phyloP scores from a whole-genome alignment of 1,140 invertebrate genomes.

The Calliopsis andreniformis region DNA sequence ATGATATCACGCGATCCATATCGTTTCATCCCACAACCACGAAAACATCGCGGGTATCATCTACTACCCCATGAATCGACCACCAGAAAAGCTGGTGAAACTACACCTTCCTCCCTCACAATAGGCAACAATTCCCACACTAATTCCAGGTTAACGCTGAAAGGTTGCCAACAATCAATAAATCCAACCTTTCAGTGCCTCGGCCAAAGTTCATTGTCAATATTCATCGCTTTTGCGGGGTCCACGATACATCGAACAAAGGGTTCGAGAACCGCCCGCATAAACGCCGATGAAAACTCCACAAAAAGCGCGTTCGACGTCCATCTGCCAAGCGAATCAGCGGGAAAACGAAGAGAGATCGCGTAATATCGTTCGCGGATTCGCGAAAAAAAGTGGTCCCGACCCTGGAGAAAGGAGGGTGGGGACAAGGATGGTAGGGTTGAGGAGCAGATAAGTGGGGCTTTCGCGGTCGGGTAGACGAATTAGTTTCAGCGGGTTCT shows the following conservation, averaged over 20 bases:
- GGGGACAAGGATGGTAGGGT: neutral
- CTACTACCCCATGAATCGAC: too few species aligned
- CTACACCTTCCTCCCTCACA: too few species aligned
- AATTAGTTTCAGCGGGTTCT: conserved; percentile 49
- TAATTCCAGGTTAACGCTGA: too few species aligned
- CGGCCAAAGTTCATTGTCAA: neutral
- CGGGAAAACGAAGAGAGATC: too few species aligned
- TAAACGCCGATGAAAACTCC: neutral
- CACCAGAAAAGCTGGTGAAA: too few species aligned
- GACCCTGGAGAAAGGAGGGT: neutral
- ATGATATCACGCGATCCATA: too few species aligned
- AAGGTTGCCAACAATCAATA: too few species aligned
- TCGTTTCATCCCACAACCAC: too few species aligned
- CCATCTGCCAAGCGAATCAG: neutral
- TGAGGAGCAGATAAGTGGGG: conserved; percentile 20
- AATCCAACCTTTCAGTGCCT: too few species aligned
- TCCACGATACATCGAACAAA: neutral
- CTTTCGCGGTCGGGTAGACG: conserved; percentile 43
- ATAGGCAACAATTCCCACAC: too few species aligned
- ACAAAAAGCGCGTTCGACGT: neutral
- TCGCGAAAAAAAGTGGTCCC: neutral
- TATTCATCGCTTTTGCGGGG: neutral
- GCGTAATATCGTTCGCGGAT: conserved; percentile 6
- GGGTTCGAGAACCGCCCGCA: neutral
- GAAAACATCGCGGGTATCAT: too few species aligned